Base-by-base conservation (phyloP, 2,888 invertebrate species). In the Rhagonycha lutea region DNA sequence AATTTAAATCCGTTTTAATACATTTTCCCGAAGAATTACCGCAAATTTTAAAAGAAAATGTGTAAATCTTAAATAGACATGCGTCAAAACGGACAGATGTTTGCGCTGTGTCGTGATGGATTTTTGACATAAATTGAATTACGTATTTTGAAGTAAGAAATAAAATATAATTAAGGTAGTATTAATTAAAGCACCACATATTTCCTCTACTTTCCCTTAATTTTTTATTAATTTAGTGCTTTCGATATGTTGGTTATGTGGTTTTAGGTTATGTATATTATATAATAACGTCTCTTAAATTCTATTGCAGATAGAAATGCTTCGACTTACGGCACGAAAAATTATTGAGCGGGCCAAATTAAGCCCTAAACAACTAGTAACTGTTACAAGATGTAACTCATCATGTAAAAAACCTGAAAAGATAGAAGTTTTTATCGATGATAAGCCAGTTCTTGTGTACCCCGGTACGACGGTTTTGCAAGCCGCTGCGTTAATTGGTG, bases 361-460 rank as follows among this genome's bases (percentile, higher is more conserved):
- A 60, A 84, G 83, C 82, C 84, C 87, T 65, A 86, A 84, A 79
- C 83, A 85, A 74, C 68, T 86, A 74, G 79, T 79, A 14, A 80
- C 84, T 1, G 70, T 82, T 8, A 18, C 62, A 8, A 79, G 83
- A 26, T 84, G 86, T 76, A 75, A 79, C 5, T 79, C 83, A 61
- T 83, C 82, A 73, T 84, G 83, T 77, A 72, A 84, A 85, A 72
- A 84, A 85, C 78, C 87, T 87, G 94, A 96, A 79, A 94, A 95
- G 85, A 92, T 98, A 63, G 98, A 99, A 90, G 95, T 99, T 68
- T 99, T 98, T 89, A 95, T 99, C 83, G 98, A 99, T 91, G 99
- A 98, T 87, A 95, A 97, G 87, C 94, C 95, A 79, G 98, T 99
- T 1, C 89, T 94, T 85, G 99, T 99, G 60, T 93, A 94, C 65